Conservation (phyloP, 2,113 vertebrate species). For the Barbus barbus region DNA sequence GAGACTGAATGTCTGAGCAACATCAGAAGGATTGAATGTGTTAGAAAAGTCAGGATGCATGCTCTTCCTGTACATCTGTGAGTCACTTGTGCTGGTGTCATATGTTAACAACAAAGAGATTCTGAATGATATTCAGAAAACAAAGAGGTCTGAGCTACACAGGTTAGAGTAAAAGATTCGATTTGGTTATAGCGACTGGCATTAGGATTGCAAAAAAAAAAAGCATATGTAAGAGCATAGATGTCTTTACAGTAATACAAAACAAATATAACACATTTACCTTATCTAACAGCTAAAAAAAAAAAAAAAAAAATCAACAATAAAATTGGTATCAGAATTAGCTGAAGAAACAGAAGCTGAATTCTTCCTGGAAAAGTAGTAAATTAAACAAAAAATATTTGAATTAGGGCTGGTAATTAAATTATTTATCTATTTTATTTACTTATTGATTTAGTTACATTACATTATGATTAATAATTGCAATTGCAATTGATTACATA, state of each 20-base stretch:
- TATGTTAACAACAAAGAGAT: background rate
- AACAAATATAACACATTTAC: background rate
- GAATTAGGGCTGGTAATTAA: too few species aligned
- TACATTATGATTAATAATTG: too few species aligned
- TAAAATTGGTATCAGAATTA: too few species aligned
- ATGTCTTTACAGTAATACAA: too few species aligned
- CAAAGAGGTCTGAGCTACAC: background rate
- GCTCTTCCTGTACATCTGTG: slow-evolving; percentile 13
- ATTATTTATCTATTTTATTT: too few species aligned
- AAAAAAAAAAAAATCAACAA: too few species aligned
- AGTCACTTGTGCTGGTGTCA: slow-evolving; percentile 15
- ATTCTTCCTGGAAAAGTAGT: too few species aligned
- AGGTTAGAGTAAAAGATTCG: background rate
- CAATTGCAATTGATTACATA: too few species aligned
- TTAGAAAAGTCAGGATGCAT: slow-evolving; percentile 9
- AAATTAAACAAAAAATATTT: too few species aligned
- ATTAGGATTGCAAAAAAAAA: background rate
- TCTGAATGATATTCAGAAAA: background rate
- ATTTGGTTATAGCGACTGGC: background rate
- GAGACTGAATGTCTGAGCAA: slow-evolving; percentile 24
- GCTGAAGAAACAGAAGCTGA: too few species aligned
- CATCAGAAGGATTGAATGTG: background rate
- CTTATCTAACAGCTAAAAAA: too few species aligned
- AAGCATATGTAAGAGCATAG: background rate
- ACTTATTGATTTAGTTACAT: too few species aligned